Base-by-base conservation (phyloP, 1,140 invertebrate species). In the Propsilocerus akamusi region DNA sequence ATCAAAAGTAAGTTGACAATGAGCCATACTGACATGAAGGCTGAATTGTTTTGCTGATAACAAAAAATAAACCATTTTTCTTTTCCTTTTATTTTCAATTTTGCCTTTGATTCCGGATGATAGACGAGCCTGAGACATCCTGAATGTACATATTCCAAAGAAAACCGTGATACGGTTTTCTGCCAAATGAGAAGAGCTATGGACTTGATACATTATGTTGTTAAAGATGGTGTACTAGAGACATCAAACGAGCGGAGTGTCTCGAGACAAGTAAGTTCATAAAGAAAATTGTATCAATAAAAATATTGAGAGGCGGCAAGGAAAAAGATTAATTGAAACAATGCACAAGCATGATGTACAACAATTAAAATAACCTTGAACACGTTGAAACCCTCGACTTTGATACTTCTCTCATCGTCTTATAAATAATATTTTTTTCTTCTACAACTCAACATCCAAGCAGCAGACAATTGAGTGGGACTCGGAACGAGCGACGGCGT, bases 121-220 rank as follows among this genome's bases (percentile, higher is more conserved):
- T 61, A 82, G 77, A 80, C 91, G 8, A 93, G 90, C 60, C 68
- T 98, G 46, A 75, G 94, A 55, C 95, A 99, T 71, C 93, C 93
- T 1, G 92, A 97, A 53, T 91, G 91, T 68, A 75, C 81, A 48
- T 84, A 87, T 25, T 89, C 94, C 0, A 76, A 87, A 52, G 89
- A 96, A 65, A 98, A 96, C 67, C 74, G 95, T 7, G 93, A 97
- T 64, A 96, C 93, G 0, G 93, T 99, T 5, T 94, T 95, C 68
- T 92, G 89, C 60, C 90, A 96, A 68, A 98, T 99, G 84, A 73
- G 93, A 52, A 75, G 92, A 53, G 92, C 94, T 14, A 91, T 99
- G 80, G 92, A 98, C 67, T 76, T 97, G 30, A 93, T 99, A 60
- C 94, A 97, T 69, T 92, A 90, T 65, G 91, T 98, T 46, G 88